Conservation (phyloP, 2,888 invertebrate genomes). For the Andrena minutula region DNA sequence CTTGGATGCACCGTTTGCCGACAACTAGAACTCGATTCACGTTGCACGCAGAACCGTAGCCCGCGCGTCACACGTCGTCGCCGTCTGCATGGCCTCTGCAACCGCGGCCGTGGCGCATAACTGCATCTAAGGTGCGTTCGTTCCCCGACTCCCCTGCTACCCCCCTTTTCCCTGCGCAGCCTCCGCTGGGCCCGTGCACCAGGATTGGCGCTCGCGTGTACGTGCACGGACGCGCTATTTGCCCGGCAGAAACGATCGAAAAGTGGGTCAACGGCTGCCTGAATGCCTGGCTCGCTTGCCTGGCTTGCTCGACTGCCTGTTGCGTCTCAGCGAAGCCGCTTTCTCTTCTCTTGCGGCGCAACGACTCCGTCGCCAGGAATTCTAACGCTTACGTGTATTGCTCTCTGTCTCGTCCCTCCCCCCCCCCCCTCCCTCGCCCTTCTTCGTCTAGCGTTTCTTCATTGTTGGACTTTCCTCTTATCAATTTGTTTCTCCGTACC, state of each 20-base stretch:
- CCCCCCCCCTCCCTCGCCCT: not conserved
- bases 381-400: constrained; percentile 75
- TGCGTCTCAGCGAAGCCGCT: constrained; percentile 79
- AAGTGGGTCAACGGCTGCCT: constrained; percentile 79
- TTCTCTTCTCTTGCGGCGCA: constrained; percentile 80
- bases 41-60: constrained; percentile 3
- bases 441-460: not conserved
- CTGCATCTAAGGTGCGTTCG: constrained; percentile 63
- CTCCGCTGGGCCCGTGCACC: constrained; percentile 20
- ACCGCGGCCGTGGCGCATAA: constrained; percentile 38
- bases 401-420: constrained; percentile 1
- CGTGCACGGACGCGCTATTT: constrained; percentile 62
- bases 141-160: constrained; percentile 12
- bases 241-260: constrained; percentile 68
- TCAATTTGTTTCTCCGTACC: not conserved
- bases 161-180: constrained; percentile 30
- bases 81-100: constrained; percentile 15
- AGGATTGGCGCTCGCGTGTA: constrained; percentile 59
- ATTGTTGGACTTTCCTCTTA: constrained; percentile 9
- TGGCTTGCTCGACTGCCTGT: constrained; percentile 68
- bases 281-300: constrained; percentile 57
- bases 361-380: constrained; percentile 71
- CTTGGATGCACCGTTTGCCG: constrained; percentile 42
- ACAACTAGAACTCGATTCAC: constrained; percentile 15
- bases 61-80: constrained; percentile 26